Evolutionary conservation across 1,140 invertebrate genomes (phyloP), one percentile per base, ranked within the genome.

Genomic region (Zaprionus taronus): DNA sequence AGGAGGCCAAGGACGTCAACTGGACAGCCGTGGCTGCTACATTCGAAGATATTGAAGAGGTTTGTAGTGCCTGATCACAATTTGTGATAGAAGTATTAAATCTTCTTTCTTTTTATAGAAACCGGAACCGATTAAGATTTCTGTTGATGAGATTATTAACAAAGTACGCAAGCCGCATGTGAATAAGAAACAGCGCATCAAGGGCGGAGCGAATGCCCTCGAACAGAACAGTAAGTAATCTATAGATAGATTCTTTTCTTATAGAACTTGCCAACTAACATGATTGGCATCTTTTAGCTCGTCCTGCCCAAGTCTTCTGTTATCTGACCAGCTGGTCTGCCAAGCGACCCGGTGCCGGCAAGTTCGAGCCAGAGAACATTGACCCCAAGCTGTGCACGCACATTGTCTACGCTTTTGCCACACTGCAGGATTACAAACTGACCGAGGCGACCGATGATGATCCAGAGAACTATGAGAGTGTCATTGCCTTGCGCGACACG

Each of bases 261-360:
- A 14, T 34, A 2, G 7, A 11, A 61, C 7, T 4, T 15, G 31
- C n/a, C 7, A 17, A 47, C 41, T 47, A 47, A 47, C n/a, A 2
- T 6, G 6, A 17, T 66, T 12, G 0, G 0, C 0, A 2, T 12
- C 24, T 4, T 93, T 2, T 90, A 97, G 97, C 95, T 73, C 95
- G 97, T 65, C 95, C 95, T 68, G 95, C 97, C 0, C 96, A 97
- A 93, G 95, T 98, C 1, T 96, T 99, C 78, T 99, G 98, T 92
- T 99, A 99, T 91, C 95, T 98, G 92, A 98, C 98, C 2, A 98
- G 97, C 79, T 99, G 98, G 98, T 97, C 98, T 0, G 95, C 97
- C 70, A 98, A 98, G 91, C 94, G 98, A 55, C 96, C 97, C 0
- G 97, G 96, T 49, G 94, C 95, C 24, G 98, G 97, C 7, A 96